Conservation (phyloP, 2,113 vertebrate species). For the Coregonus clupeaformis region DNA sequence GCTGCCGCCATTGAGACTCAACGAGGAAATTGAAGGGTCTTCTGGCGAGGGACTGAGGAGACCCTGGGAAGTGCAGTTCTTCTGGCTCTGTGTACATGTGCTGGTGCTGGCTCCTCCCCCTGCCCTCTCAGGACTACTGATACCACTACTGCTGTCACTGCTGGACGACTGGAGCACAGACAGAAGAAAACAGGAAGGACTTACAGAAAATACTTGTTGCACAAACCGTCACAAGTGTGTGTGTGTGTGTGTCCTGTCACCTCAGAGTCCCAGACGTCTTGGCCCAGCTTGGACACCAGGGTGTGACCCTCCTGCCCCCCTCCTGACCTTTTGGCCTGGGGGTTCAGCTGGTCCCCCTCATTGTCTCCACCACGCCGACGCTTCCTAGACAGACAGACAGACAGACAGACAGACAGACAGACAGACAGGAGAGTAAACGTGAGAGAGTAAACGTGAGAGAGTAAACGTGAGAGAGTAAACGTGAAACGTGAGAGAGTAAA, state of each 20-base stretch:
- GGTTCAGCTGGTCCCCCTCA: conserved; percentile 80
- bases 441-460: conserved; percentile 1
- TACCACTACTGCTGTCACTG: conserved; percentile 74
- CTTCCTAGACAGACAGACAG: conserved; percentile 76
- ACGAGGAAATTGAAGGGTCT: conserved; percentile 53
- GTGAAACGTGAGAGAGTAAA: too few species aligned
- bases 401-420: too few species aligned
- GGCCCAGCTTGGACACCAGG: conserved; percentile 74
- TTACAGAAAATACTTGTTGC: not conserved
- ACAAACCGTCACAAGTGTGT: too few species aligned
- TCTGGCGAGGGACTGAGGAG: conserved; percentile 62
- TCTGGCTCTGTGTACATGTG: conserved; percentile 61
- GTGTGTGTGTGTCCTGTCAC: conserved; percentile 60
- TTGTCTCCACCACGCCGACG: conserved; percentile 83
- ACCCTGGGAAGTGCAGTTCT: conserved; percentile 53
- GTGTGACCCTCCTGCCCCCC: conserved; percentile 75
- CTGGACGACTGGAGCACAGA: conserved; percentile 70
- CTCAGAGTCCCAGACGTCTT: conserved; percentile 92
- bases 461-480: too few species aligned
- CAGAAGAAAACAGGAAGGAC: not conserved
- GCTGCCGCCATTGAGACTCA: conserved; percentile 63
- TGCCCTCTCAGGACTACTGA: conserved; percentile 69
- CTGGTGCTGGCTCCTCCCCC: conserved; percentile 43
- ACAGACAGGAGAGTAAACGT: too few species aligned
- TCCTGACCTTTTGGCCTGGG: conserved; percentile 85